Conservation (phyloP, 2,113 vertebrate species). For the Eulemur macaco region DNA sequence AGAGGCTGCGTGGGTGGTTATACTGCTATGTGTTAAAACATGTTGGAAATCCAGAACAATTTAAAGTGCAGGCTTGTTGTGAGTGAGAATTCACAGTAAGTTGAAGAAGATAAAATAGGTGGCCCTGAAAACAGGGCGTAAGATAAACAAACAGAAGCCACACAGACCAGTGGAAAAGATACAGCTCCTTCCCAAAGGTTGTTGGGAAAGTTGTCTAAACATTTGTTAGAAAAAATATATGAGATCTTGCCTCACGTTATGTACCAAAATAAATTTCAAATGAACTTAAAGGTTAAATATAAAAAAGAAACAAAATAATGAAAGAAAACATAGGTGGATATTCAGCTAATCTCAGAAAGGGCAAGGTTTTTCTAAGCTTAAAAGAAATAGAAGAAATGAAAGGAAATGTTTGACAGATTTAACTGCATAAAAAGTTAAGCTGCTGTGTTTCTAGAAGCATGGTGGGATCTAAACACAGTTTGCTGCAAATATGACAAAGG, state of each 20-base stretch:
- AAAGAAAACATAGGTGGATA: neutral
- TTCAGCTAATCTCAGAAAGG: neutral
- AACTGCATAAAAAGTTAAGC: neutral
- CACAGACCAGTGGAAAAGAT: neutral
- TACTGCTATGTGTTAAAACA: neutral
- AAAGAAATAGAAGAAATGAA: neutral
- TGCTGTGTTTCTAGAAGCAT: neutral
- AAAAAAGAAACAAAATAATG: slow-evolving; percentile 14
- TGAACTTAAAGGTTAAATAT: slow-evolving; percentile 45
- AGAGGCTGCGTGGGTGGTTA: neutral
- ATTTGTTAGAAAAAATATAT: neutral
- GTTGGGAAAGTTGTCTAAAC: neutral
- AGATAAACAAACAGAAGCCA: neutral
- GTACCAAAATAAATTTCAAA: slow-evolving; percentile 34
- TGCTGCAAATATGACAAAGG: neutral
- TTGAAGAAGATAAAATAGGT: neutral
- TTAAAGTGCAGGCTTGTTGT: neutral
- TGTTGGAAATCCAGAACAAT: neutral
- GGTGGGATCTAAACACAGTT: neutral
- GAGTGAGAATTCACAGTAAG: neutral
- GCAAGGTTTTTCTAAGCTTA: neutral
- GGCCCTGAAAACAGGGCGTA: neutral
- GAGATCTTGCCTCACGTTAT: neutral
- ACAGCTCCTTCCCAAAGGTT: neutral
- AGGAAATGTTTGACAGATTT: neutral